Evolutionary conservation across 1,140 invertebrate genomes (phyloP).

Genomic region (Neodiprion pinetum): DNA sequence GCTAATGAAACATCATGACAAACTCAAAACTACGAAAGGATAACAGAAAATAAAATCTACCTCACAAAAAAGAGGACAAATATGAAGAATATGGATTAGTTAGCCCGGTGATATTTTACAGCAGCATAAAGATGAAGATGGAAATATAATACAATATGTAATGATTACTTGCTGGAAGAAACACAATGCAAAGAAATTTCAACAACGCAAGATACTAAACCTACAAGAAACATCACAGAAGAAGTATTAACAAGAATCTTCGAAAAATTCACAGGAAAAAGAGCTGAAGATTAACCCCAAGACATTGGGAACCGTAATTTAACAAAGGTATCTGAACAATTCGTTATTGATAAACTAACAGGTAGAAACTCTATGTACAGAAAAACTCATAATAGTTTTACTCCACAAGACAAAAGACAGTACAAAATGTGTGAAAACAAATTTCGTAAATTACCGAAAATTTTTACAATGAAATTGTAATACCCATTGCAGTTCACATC

Average conservation of each 20-base stretch:
- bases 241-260: background rate
- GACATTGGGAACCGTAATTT: background rate
- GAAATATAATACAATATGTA: constrained; percentile 10
- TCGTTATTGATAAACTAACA: background rate
- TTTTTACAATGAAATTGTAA: too few relatives aligned
- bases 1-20: constrained; percentile 9
- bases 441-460: too few relatives aligned
- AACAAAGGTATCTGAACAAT: background rate
- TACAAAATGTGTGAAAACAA: too few relatives aligned
- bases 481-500: too few relatives aligned
- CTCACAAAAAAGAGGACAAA: constrained; percentile 18
- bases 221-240: background rate
- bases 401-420: too few relatives aligned
- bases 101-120: background rate
- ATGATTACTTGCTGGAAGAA: background rate
- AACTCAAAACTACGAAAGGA: background rate
- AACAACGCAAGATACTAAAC: background rate
- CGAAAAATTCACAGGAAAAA: background rate
- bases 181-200: background rate
- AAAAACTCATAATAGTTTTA: too few relatives aligned
- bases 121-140: background rate
- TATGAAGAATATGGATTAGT: constrained; percentile 17
- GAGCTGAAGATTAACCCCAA: background rate
- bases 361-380: background rate
- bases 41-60: constrained; percentile 17